Evolutionary conservation across 2,888 invertebrate species (phyloP), one percentile per base, ranked within the genome.

Genomic region (Polymixis lichenea): DNA sequence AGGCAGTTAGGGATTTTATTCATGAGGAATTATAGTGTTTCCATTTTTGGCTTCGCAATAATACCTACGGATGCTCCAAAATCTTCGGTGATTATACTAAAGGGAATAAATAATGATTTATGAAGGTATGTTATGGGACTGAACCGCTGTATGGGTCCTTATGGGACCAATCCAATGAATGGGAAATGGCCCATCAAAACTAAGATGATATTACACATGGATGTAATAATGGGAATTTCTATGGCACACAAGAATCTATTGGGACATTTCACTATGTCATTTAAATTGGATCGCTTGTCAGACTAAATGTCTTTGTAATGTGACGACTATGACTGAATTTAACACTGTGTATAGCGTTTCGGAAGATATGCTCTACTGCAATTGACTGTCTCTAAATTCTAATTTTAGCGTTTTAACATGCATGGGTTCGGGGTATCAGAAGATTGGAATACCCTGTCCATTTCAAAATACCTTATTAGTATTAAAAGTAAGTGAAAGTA

Each of bases 221-320:
- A 66, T 70, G 46, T 69, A 46, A 56, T 73, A 73, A 69, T 74
- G 60, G 69, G 49, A 69, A 55, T 58, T 66, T 70, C 69, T 74
- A 74, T 55, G 75, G 53, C 55, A n/a, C n/a, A 19, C 11, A n/a
- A 17, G 65, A 51, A 68, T 15, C 58, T 56, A 74, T 69, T 22
- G 60, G 56, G 13, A 58, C 49, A 62, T 51, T 70, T 62, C 66
- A 70, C 60, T 69, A 49, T 51, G 58, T 75, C 66, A 74, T 80
- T 68, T 80, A 62, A 84, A 81, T 80, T 84, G 81, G 58, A 80
- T 81, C n/a, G 19, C 46, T 28, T 69, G 53, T 32, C 58, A 60
- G 9, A 68, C 49, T 49, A 22, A 66, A 62, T 67, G 32, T 46
- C 32, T 43, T 49, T 61, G 69, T 69, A 53, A 60, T 56, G 19